phyloP scores from a whole-genome alignment of 2,888 invertebrate genomes.

The Patella ulyssiponensis region DNA sequence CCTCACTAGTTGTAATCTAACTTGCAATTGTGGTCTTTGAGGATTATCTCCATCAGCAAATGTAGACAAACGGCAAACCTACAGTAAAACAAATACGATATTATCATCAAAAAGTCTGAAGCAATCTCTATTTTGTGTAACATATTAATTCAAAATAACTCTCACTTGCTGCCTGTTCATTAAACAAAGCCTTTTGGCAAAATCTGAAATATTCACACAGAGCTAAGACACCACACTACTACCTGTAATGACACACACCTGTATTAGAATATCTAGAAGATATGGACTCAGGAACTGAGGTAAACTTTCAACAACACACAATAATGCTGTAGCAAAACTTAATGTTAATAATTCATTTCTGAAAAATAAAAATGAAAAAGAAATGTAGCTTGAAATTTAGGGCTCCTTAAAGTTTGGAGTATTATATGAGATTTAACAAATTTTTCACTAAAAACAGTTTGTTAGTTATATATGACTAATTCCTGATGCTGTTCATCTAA shows the following conservation, averaged over 20 bases:
- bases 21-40: constrained; percentile 53
- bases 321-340: constrained; percentile 84
- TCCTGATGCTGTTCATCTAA: constrained; percentile 29
- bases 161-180: background rate
- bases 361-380: constrained; percentile 29
- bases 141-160: background rate
- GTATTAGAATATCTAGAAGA: constrained; percentile 74
- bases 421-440: too few relatives aligned
- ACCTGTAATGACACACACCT: constrained; percentile 48
- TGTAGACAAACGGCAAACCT: background rate
- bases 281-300: constrained; percentile 90
- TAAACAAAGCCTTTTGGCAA: constrained; percentile 2
- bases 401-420: too few relatives aligned
- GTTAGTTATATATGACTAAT: constrained; percentile 26
- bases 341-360: constrained; percentile 74
- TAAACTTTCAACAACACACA: constrained; percentile 86
- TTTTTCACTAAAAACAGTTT: background rate
- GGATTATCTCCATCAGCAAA: constrained; percentile 35
- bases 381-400: too few relatives aligned
- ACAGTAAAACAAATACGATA: too few relatives aligned
- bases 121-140: too few relatives aligned
- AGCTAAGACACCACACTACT: background rate
- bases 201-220: background rate
- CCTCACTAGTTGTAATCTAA: constrained; percentile 53
- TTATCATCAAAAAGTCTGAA: too few relatives aligned